Base-by-base conservation (phyloP, 2,888 invertebrate genomes). In the Arctia plantaginis region DNA sequence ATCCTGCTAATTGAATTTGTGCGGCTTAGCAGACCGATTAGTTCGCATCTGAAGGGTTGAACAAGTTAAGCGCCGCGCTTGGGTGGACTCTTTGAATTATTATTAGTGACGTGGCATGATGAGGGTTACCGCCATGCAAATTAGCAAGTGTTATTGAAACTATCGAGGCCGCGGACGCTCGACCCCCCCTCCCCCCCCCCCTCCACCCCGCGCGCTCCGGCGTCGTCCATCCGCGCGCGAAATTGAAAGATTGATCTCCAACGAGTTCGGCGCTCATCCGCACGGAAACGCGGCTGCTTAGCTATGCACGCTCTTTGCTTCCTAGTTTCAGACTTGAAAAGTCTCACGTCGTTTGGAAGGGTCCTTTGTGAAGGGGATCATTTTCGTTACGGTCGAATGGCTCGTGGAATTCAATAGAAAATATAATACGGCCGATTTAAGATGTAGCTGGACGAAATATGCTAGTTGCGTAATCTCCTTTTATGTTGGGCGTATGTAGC, bases 1-100 rank as follows among this genome's bases (percentile, higher is more conserved):
- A 87, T 87, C 86, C 82, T 80, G 80, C 85, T 91, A 91, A 92
- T 92, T 90, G 89, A 90, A 91, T 91, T 90, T 87, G 87, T 86
- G 87, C 82, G 89, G 89, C 87, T 90, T 89, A 90, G 88, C 89
- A 87, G 87, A 85, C 85, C 89, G 90, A 90, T 91, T 89, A 90
- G 86, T 89, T 84, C 85, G 86, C 82, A 86, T 86, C 85, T 83
- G 87, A 81, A 86, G 87, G 89, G 88, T 84, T 86, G 86, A 86
- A 81, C 84, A 85, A 82, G 82, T 80, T 79, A 74, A 79, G 82
- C 79, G 76, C 44, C 74, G 77, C 80, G 86, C 79, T 83, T 75
- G 78, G 83, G 65, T 82, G 76, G 80, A 81, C 87, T 82, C 85
- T 82, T 84, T 84, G 83, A 85, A 81, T 79, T 85, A 86, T 85